phyloP scores from a whole-genome alignment of 2,888 invertebrate species.

The Acanthopleura granulata region DNA sequence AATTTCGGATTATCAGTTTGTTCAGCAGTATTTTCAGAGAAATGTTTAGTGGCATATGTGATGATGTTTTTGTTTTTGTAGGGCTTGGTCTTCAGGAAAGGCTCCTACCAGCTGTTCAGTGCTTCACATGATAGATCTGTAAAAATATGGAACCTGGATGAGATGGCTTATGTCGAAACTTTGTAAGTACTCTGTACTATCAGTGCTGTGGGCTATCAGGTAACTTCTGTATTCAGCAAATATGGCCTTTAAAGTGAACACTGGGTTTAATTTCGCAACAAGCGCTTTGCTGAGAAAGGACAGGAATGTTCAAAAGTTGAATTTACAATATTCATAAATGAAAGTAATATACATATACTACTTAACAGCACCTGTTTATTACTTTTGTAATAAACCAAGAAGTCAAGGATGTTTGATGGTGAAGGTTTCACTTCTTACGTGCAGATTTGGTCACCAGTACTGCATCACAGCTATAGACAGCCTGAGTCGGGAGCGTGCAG shows the following conservation, averaged over 20 bases:
- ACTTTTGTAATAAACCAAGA: neutral
- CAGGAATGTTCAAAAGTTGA: no score
- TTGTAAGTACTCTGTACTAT: slow-evolving; percentile 73
- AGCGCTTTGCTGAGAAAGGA: no score
- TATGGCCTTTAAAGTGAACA: no score
- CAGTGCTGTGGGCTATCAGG: no score
- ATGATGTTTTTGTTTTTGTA: slow-evolving; percentile 38
- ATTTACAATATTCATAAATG: no score
- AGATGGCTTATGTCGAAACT: slow-evolving; percentile 96
- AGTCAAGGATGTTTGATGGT: neutral
- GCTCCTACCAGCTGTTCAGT: slow-evolving; percentile 84
- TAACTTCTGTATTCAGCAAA: no score
- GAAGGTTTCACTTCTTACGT: slow-evolving; percentile 34
- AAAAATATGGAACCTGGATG: slow-evolving; percentile 95
- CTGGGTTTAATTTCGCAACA: no score
- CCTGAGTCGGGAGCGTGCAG: slow-evolving; percentile 84
- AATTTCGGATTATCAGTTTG: no score
- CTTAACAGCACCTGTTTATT: no score
- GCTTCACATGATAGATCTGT: slow-evolving; percentile 74
- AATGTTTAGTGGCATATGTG: no score
- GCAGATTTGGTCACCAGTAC: slow-evolving; percentile 88
- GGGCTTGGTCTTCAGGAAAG: slow-evolving; percentile 87
- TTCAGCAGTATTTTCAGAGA: no score
- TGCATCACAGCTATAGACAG: slow-evolving; percentile 89
- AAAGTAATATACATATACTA: no score